Base-by-base conservation (phyloP, 2,888 invertebrate genomes). In the Vesta saturnalis region DNA sequence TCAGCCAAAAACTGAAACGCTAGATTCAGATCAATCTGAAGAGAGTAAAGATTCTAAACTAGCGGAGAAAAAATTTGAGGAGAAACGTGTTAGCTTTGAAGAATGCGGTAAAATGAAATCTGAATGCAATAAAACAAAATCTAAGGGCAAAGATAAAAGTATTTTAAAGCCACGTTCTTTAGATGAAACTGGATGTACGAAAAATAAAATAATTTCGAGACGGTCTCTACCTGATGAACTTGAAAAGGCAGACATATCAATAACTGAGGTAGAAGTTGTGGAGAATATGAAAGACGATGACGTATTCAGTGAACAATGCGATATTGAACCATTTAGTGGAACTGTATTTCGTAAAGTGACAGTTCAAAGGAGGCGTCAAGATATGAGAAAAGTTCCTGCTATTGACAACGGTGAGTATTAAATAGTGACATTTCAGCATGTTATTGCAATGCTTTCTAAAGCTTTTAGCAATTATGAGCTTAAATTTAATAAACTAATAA, bases 281-380 rank as follows among this genome's bases (percentile, higher is more conserved):
- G 58, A 47, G 5, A 43, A 54, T 56, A 21, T 56, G 22, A 39
- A 56, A 30, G 70, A 67, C 55, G 35, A 66, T 23, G 70, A 60
- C 16, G 56, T 63, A 15, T 18, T 61, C 18, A 61, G n/a, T 5
- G 64, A 70, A 58, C 67, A 60, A 23, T 83, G 82, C 75, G 84
- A 84, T 75, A 83, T 83, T 58, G 90, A 90, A 78, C 88, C 89
- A 8, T 79, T 89, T 57, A 89, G 89, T 72, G 89, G 90, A 4
- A 88, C 88, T 1, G 88, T 90, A 8, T 91, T 91, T 77, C 85
- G 87, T 74, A 89, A 90, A 81, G 90, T 90, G 64, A 88, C 89
- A 68, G 88, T 90, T 30, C 86, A 89, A 77, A 85, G 89, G 78
- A 84, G 89, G 74, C 83, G 87, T 78, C 83, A 84, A 74, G 82